Evolutionary conservation across 1,140 invertebrate species (phyloP), one percentile per base, ranked within the genome.

Genomic region (Penaeus japonicus): DNA sequence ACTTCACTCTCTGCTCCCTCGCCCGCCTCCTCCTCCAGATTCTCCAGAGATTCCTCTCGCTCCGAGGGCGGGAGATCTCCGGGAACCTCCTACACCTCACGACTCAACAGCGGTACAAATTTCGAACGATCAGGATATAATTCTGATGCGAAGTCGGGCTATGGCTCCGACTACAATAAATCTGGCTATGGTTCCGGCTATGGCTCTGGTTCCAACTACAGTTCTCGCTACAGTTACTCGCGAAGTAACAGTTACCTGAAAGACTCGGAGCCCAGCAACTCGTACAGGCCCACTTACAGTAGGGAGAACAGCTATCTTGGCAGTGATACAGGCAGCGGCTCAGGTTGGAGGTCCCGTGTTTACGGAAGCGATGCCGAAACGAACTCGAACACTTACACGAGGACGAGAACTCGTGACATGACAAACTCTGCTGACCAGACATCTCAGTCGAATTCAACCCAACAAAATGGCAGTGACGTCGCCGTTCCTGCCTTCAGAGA

Each of bases 181-280:
- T 89, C 89, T 32, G 89, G 89, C 62, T 90, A 89, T 62, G 89
- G 88, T 18, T 89, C 90, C 2, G 90, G 88, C 18, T 90, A 90
- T 80, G 86, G 86, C 15, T 90, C 90, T 24, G 85, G 85, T 39
- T 55, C 90, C 27, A 82, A 87, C 57, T 73, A 81, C 59, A 73
- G 62, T 12, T 89, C 70, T 54, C 82, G 87, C 24, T 89, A 90
- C 73, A 89, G 84, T 30, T 90, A 88, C 54, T 88, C 78, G 32
- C 80, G 90, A 18, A 89, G 89, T 78, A 90, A 90, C 54, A 90
- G 90, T 84, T 89, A 85, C 70, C 27, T 90, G 27, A 89, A 88
- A 85, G 87, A 89, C 73, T 57, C 80, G 57, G 90, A 89, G n/a
- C 59, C 70, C 27, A 70, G 24, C 27, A 59, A 20, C 32, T 62